Conservation (phyloP, 1,140 invertebrate species). For the Leptoteleia sp. region DNA sequence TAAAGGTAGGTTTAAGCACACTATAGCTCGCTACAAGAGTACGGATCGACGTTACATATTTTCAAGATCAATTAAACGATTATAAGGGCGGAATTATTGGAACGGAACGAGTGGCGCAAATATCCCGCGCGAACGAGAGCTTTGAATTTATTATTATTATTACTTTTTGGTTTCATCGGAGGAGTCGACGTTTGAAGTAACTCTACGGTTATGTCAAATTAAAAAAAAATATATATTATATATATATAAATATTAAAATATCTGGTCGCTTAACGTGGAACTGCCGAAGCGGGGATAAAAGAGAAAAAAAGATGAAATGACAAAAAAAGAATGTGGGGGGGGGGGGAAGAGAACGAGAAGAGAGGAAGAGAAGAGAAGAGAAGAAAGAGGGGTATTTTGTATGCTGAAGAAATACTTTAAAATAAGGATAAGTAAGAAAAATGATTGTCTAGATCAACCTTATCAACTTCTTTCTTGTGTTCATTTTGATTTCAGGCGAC, state of each 20-base stretch:
- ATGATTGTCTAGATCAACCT: slow-evolving; percentile 62
- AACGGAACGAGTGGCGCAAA: slow-evolving; percentile 42
- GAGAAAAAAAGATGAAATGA: slow-evolving; percentile 20
- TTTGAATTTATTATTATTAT: slow-evolving; percentile 57
- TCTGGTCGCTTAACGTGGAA: slow-evolving; percentile 63
- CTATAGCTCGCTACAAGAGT: slow-evolving; percentile 65
- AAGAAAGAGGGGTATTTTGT: slow-evolving; percentile 61
- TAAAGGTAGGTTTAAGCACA: slow-evolving; percentile 66
- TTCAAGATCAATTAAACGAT: slow-evolving; percentile 67
- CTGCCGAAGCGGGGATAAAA: slow-evolving; percentile 38
- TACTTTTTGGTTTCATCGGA: slow-evolving; percentile 44
- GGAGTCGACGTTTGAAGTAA: slow-evolving; percentile 62
- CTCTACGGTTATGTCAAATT: slow-evolving; percentile 66
- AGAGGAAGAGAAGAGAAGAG: slow-evolving; percentile 1
- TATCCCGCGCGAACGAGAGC: slow-evolving; percentile 46
- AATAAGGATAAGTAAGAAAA: slow-evolving; percentile 53
- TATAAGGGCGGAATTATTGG: slow-evolving; percentile 43
- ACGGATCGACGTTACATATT: slow-evolving; percentile 67
- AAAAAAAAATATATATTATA: slow-evolving; percentile 62
- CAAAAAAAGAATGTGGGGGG: no score
- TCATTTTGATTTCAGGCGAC: slow-evolving; percentile 44
- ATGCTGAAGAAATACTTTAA: slow-evolving; percentile 62
- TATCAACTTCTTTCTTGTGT: slow-evolving; percentile 58
- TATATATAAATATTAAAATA: slow-evolving; percentile 56
- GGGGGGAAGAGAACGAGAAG: slow-evolving; percentile 5